Base-by-base conservation (phyloP, 2,888 invertebrate genomes). In the Diadegma fenestrale region DNA sequence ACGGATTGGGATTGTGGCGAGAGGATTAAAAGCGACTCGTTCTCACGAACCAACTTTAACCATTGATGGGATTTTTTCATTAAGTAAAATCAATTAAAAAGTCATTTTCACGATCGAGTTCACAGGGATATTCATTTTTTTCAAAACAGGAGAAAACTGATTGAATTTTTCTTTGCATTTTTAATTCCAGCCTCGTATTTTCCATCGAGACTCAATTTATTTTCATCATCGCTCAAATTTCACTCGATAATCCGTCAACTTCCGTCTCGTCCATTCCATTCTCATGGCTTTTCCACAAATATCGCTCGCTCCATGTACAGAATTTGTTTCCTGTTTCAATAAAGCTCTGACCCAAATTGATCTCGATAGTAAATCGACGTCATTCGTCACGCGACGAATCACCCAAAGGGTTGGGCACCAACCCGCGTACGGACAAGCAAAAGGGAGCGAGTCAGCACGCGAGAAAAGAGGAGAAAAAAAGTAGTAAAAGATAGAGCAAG, bases 331-430 rank as follows among this genome's bases (percentile, higher is more conserved):
- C 77, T 85, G 82, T 85, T 89, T 87, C 89, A 89, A 91, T 91
- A 90, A 92, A 92, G 88, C 89, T 88, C 79, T 91, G 91, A 91
- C 91, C 91, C 85, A 90, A 92, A 92, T 92, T 90, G 88, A 85
- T 77, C 72, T 68, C 88, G 86, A 90, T 89, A 88, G 81, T 88
- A 88, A 90, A 89, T 88, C 87, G 90, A 85, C 86, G 87, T 77
- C 64, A 81, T 87, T 88, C 87, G 87, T 88, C 85, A 82, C 85
- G 85, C 79, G 84, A 83, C 71, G 45, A 82, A 78, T 82, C 72
- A 33, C 66, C 22, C 58, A 48, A 77, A 48, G 77, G 73, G 41
- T 69, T 69, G 51, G 76, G 63, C 63, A 51, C n/a, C 22, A 37
- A 19, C 37, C 61, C 83, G 61, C 64, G 41, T 48, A 48, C 43